Evolutionary conservation across 92 coral and sea anemone species (phyloP).

Genomic region (Paramuricea clavata): DNA sequence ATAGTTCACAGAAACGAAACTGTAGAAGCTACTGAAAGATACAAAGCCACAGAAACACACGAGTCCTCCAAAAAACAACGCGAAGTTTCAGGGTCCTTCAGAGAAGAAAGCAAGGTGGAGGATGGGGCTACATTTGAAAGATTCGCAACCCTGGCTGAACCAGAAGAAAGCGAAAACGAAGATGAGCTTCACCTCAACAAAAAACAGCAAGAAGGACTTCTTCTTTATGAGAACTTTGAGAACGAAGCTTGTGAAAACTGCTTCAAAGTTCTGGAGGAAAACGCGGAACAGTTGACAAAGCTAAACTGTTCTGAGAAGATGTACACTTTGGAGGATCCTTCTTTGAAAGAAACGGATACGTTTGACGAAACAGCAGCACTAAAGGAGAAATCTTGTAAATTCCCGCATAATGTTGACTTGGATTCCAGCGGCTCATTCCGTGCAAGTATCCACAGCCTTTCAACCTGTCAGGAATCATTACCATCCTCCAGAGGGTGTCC

Average conservation of each 20-base stretch:
- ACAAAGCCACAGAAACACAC: not conserved
- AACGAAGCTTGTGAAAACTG: conserved; percentile 5
- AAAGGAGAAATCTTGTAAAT: not conserved
- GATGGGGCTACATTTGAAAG: not conserved
- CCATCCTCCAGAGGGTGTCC: conserved; percentile 5
- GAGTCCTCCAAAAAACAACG: not conserved
- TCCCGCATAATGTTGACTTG: no score
- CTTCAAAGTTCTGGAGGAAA: conserved; percentile 33
- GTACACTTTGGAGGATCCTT: not conserved
- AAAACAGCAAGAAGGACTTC: not conserved
- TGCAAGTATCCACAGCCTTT: conserved; percentile 33
- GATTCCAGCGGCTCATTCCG: conserved; percentile 1
- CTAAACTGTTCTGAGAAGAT: not conserved
- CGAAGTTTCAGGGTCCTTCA: not conserved
- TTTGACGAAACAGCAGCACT: not conserved
- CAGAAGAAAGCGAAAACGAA: conserved; percentile 25
- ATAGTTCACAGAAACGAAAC: not conserved
- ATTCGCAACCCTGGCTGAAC: conserved; percentile 10
- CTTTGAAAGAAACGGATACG: not conserved
- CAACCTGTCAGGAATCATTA: conserved; percentile 24
- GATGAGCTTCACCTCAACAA: not conserved
- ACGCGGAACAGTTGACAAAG: not conserved
- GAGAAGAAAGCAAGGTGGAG: not conserved
- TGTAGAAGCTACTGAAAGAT: not conserved
- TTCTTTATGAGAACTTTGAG: conserved; percentile 3